Percentiles rank a stretch among this genome's conserved stretches.
Conservation (phyloP, 2,797 vertebrate species). For the Triplophysa bombifrons region DNA sequence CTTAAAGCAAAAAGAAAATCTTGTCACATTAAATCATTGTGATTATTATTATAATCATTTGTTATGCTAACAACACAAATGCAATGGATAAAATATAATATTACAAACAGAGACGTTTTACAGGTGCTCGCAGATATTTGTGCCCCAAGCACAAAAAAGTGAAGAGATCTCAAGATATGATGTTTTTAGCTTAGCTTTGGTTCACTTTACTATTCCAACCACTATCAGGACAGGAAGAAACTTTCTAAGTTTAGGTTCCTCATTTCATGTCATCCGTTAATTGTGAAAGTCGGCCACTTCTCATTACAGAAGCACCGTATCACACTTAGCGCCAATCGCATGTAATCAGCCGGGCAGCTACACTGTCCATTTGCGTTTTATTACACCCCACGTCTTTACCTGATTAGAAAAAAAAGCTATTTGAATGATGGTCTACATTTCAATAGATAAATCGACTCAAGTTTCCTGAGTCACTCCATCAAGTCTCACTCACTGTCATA, state of each 20-base stretch:
- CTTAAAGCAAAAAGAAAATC: neutral
- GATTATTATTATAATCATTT: too few relatives aligned
- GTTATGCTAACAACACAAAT: too few relatives aligned
- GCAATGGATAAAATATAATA: too few relatives aligned
- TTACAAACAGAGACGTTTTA: too few relatives aligned
- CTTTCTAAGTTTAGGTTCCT: constrained; percentile 30
- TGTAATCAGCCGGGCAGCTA: constrained; percentile 28
- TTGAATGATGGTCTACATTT: constrained; percentile 48
- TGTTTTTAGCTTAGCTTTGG: neutral
- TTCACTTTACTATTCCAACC: constrained; percentile 7
- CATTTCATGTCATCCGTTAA: constrained; percentile 25
- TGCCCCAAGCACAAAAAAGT: too few relatives aligned
- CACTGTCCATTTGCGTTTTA: constrained; percentile 38
- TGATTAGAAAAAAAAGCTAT: constrained; percentile 42
- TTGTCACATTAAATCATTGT: too few relatives aligned
- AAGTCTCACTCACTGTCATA: constrained; percentile 12
- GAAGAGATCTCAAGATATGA: neutral
- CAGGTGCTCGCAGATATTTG: too few relatives aligned
- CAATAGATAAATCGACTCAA: constrained; percentile 17
- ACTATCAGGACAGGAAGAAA: constrained; percentile 29
- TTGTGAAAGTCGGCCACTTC: constrained; percentile 14
- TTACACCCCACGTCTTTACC: constrained; percentile 32
- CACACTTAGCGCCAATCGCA: constrained; percentile 23
- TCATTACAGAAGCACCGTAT: constrained; percentile 45
- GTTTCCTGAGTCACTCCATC: constrained; percentile 41